Conservation (phyloP, 2,888 invertebrate genomes). For the Ennomos quercinarius region DNA sequence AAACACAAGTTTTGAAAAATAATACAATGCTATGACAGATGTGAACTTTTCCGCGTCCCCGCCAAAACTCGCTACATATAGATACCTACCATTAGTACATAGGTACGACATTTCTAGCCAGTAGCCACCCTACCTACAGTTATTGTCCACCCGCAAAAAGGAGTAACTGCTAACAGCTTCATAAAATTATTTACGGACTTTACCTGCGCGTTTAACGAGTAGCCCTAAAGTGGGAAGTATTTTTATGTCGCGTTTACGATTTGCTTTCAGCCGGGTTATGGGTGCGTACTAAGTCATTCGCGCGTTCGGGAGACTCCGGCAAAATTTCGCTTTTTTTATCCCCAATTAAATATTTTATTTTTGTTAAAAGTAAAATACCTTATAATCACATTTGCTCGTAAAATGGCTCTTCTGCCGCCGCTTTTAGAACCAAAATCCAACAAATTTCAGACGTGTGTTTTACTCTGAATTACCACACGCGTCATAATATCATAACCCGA, state of each 20-base stretch:
- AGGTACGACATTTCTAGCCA: constrained; percentile 9
- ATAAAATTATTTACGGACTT: constrained; percentile 73
- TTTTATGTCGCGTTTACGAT: constrained; percentile 67
- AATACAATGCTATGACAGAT: too few relatives aligned
- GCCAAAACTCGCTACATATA: too few relatives aligned
- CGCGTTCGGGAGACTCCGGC: constrained; percentile 15
- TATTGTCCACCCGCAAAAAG: constrained; percentile 39
- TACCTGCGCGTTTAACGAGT: constrained; percentile 66
- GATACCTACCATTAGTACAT: too few relatives aligned
- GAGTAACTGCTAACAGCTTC: constrained; percentile 38
- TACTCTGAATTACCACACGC: too few relatives aligned
- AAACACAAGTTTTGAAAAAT: too few relatives aligned
- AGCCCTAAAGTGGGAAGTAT: constrained; percentile 70
- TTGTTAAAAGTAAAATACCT: neutral
- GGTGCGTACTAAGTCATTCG: constrained; percentile 20
- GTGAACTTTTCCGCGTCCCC: too few relatives aligned
- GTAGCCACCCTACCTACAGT: too few relatives aligned
- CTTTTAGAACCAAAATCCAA: too few relatives aligned
- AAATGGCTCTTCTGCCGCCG: too few relatives aligned
- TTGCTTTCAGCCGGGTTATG: constrained; percentile 36
- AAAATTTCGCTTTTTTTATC: constrained; percentile 15
- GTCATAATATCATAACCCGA: too few relatives aligned
- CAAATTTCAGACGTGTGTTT: too few relatives aligned
- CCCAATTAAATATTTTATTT: constrained; percentile 23
- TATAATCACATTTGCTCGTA: too few relatives aligned